These are phyloP conservation scores for Acanthiza pusilla DNA, from an alignment of 2,797 vertebrate genomes.

Conservation along the genomic window DNA sequence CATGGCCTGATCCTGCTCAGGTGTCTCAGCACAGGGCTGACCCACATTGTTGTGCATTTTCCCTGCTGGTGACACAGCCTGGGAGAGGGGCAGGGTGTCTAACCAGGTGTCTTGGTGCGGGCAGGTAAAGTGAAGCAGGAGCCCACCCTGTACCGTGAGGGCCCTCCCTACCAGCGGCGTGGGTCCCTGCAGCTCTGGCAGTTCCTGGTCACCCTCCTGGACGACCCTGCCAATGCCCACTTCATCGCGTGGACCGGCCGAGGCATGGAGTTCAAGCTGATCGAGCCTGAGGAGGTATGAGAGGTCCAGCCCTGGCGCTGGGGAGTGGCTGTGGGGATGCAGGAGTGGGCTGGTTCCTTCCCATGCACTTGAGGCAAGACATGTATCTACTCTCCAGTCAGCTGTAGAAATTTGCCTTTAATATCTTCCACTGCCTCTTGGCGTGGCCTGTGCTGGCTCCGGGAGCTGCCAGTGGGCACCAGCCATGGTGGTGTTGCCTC, in stretches of 20 bases:
- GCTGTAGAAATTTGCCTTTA: background rate
- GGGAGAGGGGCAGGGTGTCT: accelerated
- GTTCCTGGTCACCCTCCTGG: conserved; percentile 91
- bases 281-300: conserved; percentile 91
- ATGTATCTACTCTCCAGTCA: accelerated
- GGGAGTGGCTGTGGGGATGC: background rate
- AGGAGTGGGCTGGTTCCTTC: background rate
- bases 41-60: accelerated
- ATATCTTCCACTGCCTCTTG: accelerated
- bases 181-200: conserved; percentile 96
- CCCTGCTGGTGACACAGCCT: background rate
- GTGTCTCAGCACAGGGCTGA: accelerated
- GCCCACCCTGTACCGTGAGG: conserved; percentile 86
- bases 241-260: conserved; percentile 97
- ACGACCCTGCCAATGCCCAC: conserved; percentile 91
- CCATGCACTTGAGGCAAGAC: accelerated
- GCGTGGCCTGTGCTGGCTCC: accelerated
- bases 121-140: conserved; percentile 80
- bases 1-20: background rate
- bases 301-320: background rate
- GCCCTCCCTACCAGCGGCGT: conserved; percentile 90
- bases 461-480: accelerated
- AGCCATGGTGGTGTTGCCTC: accelerated
- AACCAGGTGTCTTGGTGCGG: background rate
- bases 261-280: conserved; percentile 97